Conservation (phyloP, 2,797 vertebrate species). For the Tadarida brasiliensis region DNA sequence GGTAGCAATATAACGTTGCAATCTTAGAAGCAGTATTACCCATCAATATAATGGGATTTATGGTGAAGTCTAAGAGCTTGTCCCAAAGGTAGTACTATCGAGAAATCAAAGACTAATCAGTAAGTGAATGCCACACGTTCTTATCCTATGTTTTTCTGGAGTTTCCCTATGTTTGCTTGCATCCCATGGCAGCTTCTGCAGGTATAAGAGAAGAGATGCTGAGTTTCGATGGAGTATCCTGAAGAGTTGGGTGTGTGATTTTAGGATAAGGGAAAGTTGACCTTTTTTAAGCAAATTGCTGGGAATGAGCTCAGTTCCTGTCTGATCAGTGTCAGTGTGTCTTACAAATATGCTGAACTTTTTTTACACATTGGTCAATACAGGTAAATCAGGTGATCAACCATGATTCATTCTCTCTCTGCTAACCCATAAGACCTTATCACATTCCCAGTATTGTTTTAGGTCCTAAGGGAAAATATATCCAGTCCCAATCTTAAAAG, state of each 20-base stretch:
- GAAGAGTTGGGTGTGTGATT: background rate
- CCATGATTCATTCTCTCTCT: background rate
- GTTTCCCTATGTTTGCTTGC: background rate
- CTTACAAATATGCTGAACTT: background rate
- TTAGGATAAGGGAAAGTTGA: background rate
- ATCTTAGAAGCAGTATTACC: background rate
- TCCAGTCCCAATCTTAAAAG: background rate
- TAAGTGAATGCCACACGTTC: background rate
- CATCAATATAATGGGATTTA: background rate
- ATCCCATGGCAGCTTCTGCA: background rate
- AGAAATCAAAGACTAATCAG: background rate
- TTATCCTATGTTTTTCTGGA: background rate
- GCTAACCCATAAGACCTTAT: background rate
- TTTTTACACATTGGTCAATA: background rate
- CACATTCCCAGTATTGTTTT: background rate
- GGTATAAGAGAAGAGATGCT: background rate
- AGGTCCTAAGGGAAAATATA: background rate
- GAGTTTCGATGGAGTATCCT: background rate
- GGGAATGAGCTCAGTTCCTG: background rate
- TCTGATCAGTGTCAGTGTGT: background rate
- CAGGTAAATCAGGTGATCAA: background rate
- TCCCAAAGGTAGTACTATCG: background rate
- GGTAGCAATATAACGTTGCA: background rate
- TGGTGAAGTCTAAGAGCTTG: conserved; percentile 26
- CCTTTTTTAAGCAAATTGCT: background rate